Conservation (phyloP, 2,888 invertebrate species). For the Papilio elwesi region DNA sequence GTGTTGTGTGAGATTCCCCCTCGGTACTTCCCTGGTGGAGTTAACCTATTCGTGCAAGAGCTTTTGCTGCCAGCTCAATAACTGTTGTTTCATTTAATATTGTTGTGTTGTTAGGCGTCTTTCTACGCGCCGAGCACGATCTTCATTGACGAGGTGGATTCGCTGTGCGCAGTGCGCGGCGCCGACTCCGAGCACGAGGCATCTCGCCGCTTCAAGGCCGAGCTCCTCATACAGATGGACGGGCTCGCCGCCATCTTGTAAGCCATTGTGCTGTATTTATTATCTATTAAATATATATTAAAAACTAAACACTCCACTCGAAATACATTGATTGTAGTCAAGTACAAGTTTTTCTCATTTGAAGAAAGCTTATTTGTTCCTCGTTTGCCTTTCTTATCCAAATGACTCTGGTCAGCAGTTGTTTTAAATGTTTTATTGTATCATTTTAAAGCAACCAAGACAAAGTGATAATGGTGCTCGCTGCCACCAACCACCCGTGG, state of each 20-base stretch:
- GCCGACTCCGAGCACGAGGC: constrained; percentile 95
- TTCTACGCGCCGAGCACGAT: constrained; percentile 96
- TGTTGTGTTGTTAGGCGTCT: constrained; percentile 84
- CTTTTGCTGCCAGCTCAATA: neutral
- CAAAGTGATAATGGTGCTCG: constrained; percentile 93
- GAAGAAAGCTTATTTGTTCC: too few relatives aligned
- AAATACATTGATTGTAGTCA: too few relatives aligned
- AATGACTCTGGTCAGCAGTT: too few relatives aligned
- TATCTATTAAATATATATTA: neutral
- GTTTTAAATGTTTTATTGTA: neutral
- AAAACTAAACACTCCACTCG: too few relatives aligned
- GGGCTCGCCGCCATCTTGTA: constrained; percentile 88
- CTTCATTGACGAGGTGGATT: constrained; percentile 96
- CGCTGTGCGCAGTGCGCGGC: constrained; percentile 91
- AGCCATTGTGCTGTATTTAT: constrained; percentile 43
- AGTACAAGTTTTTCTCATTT: too few relatives aligned
- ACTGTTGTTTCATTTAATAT: neutral
- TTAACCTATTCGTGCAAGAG: neutral
- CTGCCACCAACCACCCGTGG: constrained; percentile 97
- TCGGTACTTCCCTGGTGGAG: too few relatives aligned
- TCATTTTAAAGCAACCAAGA: constrained; percentile 76
- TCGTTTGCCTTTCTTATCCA: too few relatives aligned
- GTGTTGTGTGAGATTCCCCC: too few relatives aligned
- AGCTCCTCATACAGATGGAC: constrained; percentile 96
- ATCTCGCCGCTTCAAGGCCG: constrained; percentile 92